Evolutionary conservation across 2,888 invertebrate species (phyloP).

Genomic region (Gasteruption jaculator): DNA sequence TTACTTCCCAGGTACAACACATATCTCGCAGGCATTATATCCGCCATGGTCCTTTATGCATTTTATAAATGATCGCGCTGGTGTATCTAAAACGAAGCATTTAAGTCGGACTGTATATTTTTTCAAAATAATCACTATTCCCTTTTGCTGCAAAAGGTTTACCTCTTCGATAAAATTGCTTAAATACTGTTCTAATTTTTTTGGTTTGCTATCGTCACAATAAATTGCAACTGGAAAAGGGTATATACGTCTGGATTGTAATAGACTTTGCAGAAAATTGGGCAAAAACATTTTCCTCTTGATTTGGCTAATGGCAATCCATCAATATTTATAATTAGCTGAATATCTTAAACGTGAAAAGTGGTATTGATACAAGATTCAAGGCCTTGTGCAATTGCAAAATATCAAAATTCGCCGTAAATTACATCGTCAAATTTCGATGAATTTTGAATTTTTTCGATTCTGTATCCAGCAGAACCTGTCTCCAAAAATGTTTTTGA

Average conservation of each 20-base stretch:
- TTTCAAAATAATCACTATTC: conserved; percentile 5
- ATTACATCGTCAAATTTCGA: conserved; percentile 1
- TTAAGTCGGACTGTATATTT: background rate
- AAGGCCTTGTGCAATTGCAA: background rate
- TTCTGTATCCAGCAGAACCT: background rate
- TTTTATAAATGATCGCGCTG: conserved; percentile 9
- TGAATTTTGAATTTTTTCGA: no score
- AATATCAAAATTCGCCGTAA: conserved; percentile 1
- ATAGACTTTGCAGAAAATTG: conserved; percentile 6
- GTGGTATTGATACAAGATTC: background rate
- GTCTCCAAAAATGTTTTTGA: conserved; percentile 5
- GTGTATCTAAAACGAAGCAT: conserved; percentile 13
- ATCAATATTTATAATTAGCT: conserved; percentile 7
- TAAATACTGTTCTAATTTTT: conserved; percentile 7
- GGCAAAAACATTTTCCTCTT: conserved; percentile 1
- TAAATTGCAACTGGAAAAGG: conserved; percentile 12
- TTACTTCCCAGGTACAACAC: conserved; percentile 1
- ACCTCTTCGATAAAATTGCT: conserved; percentile 10
- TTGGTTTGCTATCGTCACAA: conserved; percentile 6
- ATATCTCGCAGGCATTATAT: conserved; percentile 5
- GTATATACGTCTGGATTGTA: conserved; percentile 7
- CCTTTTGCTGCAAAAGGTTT: conserved; percentile 3
- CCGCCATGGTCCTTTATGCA: conserved; percentile 10
- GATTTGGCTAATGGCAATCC: conserved; percentile 2
- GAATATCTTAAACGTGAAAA: conserved; percentile 1